Evolutionary conservation across 35 echinoderm and acorn worm species (phyloP), one percentile per base, ranked within the genome.

Genomic region (Heliocidaris erythrogramma): DNA sequence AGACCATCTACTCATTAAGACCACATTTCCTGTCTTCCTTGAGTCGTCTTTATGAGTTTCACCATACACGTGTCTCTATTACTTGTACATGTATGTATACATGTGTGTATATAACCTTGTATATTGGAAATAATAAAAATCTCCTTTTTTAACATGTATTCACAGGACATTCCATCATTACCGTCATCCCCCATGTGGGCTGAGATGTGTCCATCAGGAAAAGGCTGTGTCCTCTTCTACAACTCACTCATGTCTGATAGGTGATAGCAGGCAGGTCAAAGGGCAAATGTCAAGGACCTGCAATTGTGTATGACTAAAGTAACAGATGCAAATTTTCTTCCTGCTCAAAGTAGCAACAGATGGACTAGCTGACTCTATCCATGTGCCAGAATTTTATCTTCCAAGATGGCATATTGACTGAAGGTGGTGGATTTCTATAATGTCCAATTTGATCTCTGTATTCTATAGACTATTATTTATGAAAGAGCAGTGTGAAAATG

Each of bases 131-230:
- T 42, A 42, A 42, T 42, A 42, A 42, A 42, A 42, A 42, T 42
- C 12, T 60, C 59, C 21, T 31, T 95, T 95, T 88, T 87, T 21
- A 87, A 10, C 11, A 14, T 27, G 21, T 32, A 4, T 17, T 86
- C 78, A n/a, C 91, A 97, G 96, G 94, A 95, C 2, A 95, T 95
- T 65, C 60, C 91, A 16, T 47, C 85, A 32, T 48, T 97, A 47
- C 32, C 95, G 59, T 94, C 92, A 7, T 87, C 92, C 30, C 24
- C 91, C 49, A 96, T 99, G 95, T 99, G 98, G 98, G 90, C 96
- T 32, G 94, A 97, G 48, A 99, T 99, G 98, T 94, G 97, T 30
- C 98, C 98, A 48, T 96, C 96, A 87, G 98, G 93, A 24, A 99
- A 99, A 90, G 98, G 97, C 10, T 99, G 98, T 59, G 88, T 99